A percentile compares a stretch with the other conserved stretches of the same genome.
Evolutionary conservation across 1,140 invertebrate species (phyloP).

Genomic region (Harpegnathos saltator): DNA sequence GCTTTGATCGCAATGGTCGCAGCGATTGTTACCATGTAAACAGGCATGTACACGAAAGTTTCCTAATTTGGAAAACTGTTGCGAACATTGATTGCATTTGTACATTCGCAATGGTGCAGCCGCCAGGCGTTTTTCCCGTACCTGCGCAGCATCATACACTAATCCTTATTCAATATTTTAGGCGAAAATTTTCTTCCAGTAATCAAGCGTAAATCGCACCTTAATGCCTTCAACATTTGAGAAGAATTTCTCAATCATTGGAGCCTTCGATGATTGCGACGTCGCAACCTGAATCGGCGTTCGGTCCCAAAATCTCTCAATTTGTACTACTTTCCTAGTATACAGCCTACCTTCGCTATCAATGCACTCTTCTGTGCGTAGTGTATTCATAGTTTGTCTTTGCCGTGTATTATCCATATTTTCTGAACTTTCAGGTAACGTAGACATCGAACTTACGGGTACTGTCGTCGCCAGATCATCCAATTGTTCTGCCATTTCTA

Average conservation of each 20-base stretch:
- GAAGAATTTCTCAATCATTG: constrained; percentile 85
- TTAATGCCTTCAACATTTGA: constrained; percentile 84
- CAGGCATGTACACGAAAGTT: constrained; percentile 83
- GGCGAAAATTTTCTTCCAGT: neutral
- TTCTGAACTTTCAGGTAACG: constrained; percentile 60
- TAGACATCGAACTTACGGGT: neutral
- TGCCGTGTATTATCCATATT: constrained; percentile 64
- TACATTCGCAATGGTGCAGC: constrained; percentile 76
- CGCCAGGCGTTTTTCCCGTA: constrained; percentile 78
- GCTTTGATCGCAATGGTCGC: constrained; percentile 81
- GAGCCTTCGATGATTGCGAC: constrained; percentile 76
- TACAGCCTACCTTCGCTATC: constrained; percentile 86
- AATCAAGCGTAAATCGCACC: constrained; percentile 65
- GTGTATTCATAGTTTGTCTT: constrained; percentile 83
- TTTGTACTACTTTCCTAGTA: constrained; percentile 86
- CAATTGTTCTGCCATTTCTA: constrained; percentile 85
- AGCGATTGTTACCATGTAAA: constrained; percentile 80
- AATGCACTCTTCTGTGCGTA: constrained; percentile 85
- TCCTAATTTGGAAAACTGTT: constrained; percentile 80
- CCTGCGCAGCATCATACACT: constrained; percentile 57
- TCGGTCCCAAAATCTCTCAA: constrained; percentile 86
- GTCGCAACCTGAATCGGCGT: constrained; percentile 60
- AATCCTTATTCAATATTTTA: neutral
- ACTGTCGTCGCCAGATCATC: constrained; percentile 69
- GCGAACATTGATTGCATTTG: constrained; percentile 82